A percentile compares a stretch with the other conserved stretches of the same genome.
These are phyloP conservation scores for Sarcophaga variegata DNA, from an alignment of 2,888 invertebrate species.

Conservation along the genomic window DNA sequence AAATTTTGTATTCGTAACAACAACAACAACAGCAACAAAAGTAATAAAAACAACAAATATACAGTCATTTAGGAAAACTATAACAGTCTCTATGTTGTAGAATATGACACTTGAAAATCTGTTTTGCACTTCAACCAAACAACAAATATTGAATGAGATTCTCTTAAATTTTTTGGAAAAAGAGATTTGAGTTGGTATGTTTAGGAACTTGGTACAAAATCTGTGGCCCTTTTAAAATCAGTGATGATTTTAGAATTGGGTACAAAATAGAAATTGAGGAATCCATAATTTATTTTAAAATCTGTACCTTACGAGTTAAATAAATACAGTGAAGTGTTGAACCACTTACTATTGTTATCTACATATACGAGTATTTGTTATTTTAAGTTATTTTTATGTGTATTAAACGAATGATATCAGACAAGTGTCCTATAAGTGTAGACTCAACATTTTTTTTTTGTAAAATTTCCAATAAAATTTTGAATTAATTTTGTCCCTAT, in stretches of 20 bases:
- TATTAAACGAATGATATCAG: too few species aligned
- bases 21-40: not conserved
- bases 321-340: too few species aligned
- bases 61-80: not conserved
- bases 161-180: conserved; percentile 17
- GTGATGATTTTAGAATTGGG: not conserved
- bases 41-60: not conserved
- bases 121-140: conserved; percentile 9
- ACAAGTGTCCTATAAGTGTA: too few species aligned
- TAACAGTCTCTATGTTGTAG: not conserved
- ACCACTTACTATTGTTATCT: too few species aligned
- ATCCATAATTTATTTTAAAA: too few species aligned
- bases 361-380: too few species aligned
- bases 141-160: conserved; percentile 32
- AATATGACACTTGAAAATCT: conserved; percentile 44
- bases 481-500: too few species aligned
- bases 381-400: too few species aligned
- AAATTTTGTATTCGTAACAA: not conserved
- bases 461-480: too few species aligned
- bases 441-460: too few species aligned
- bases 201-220: not conserved
- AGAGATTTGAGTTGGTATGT: not conserved
- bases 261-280: too few species aligned
- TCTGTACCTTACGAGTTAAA: too few species aligned
- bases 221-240: not conserved